Evolutionary conservation across 2,113 vertebrate species (phyloP).

Genomic region (Rhadina sibilatrix): DNA sequence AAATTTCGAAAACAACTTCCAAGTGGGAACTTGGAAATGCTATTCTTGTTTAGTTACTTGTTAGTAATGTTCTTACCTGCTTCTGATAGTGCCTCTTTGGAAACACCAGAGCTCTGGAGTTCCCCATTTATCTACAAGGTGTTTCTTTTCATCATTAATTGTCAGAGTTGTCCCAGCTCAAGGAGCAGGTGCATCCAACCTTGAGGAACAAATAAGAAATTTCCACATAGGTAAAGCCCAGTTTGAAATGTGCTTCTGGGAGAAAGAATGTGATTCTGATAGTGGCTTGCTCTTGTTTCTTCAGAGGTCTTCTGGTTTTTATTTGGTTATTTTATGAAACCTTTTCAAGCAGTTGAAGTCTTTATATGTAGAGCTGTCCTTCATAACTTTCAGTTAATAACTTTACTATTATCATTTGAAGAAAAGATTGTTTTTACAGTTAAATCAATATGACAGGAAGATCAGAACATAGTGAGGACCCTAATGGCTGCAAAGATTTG

Average conservation of each 20-base stretch:
- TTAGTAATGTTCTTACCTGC: neutral
- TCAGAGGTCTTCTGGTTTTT: neutral
- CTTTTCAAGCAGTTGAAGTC: neutral
- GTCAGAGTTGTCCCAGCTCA: neutral
- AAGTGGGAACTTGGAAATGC: neutral
- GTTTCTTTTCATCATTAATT: neutral
- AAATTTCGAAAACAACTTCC: neutral
- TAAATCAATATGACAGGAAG: conserved; percentile 55
- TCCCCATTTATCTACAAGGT: neutral
- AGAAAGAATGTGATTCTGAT: neutral
- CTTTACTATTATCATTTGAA: conserved; percentile 40
- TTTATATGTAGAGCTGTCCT: neutral
- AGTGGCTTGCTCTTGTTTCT: neutral
- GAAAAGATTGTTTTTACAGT: conserved; percentile 42
- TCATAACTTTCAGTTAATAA: conserved; percentile 17
- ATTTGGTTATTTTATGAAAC: neutral
- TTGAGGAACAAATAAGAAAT: neutral
- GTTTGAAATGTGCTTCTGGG: neutral
- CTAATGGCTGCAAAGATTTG: conserved; percentile 58
- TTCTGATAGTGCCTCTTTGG: conserved; percentile 7
- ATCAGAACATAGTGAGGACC: conserved; percentile 46
- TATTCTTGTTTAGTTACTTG: neutral
- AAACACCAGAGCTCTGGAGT: neutral
- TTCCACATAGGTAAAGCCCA: neutral
- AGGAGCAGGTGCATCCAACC: neutral